phyloP scores from a whole-genome alignment of 2,797 vertebrate species.

The Scolopax bukidnonensis region DNA sequence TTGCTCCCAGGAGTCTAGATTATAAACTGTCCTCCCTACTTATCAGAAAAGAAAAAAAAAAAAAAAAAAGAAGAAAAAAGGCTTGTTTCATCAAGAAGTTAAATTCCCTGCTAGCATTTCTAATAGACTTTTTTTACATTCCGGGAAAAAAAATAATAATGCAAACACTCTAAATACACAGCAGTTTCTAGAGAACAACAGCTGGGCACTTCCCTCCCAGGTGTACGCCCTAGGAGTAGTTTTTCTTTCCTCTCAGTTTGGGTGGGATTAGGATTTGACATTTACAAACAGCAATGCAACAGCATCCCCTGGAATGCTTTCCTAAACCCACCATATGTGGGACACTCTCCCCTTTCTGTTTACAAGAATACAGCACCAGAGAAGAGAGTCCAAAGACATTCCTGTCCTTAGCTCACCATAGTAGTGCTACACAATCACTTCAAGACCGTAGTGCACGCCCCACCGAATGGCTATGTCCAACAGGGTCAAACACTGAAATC shows the following conservation, averaged over 20 bases:
- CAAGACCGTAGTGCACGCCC: neutral
- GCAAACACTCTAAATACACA: neutral
- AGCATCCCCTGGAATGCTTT: neutral
- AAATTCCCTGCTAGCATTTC: neutral
- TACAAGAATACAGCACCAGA: neutral
- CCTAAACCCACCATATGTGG: neutral
- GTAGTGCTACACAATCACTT: neutral
- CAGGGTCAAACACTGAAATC: neutral
- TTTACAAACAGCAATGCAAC: neutral
- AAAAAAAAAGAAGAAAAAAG: too few relatives aligned
- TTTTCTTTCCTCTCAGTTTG: neutral
- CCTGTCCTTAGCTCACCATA: neutral
- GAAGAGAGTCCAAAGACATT: neutral
- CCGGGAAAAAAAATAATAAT: neutral
- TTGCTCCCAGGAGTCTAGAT: neutral
- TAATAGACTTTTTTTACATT: neutral
- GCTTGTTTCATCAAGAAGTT: neutral
- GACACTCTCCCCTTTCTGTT: neutral
- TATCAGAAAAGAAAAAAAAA: neutral
- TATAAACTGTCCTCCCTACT: neutral
- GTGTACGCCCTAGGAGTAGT: neutral
- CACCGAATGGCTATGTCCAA: accelerated
- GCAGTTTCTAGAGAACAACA: neutral
- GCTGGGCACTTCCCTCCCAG: neutral
- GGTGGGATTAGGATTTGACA: neutral